Base-by-base conservation (phyloP, 2,797 vertebrate genomes). In the Yasuhikotakia modesta region DNA sequence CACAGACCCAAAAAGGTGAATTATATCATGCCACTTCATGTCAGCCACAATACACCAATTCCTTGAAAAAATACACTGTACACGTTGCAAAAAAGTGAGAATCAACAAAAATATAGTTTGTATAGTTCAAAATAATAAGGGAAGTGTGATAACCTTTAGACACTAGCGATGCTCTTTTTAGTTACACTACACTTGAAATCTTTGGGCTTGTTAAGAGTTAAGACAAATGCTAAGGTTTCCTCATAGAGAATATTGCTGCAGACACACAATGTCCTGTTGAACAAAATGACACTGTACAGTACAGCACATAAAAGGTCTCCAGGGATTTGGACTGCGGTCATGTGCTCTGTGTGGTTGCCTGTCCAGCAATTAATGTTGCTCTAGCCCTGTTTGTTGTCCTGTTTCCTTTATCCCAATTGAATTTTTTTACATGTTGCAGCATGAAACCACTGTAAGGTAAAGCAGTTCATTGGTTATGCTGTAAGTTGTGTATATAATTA, bases 231-330 rank as follows among this genome's bases (percentile, higher is more conserved):
- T 35, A 48, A 75, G 76, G 67, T 70, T 53, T 81, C 60, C 52
- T 79, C 12, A 53, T 48, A 48, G 66, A 78, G 82, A 78, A 66
- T 35, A 74, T 76, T 68, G 57, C 65, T 72, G 63, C 19, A 74
- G 77, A 75, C n/a, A 53, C 57, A 12, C 70, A 70, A 58, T 81
- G 79, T 79, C 66, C 71, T 71, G 60, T 30, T 71, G 66, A 76
- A 48, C 43, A 63, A 6, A 53, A 68, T 50, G 70, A 68, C 66
- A 65, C 74, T 78, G 8, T 22, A 60, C 1, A 68, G 65, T 32
- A 63, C 13, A 64, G 57, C 58, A 27, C 65, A 70, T 27, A 73
- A 73, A 12, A 58, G n/a, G 63, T 78, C 70, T 73, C 55, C 65
- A 24, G 70, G 55, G 74, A 69, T 69, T 61, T 21, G 8, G 58